Evolutionary conservation across 1,140 invertebrate genomes (phyloP).

Genomic region (Trichomalopsis sarcophagae): DNA sequence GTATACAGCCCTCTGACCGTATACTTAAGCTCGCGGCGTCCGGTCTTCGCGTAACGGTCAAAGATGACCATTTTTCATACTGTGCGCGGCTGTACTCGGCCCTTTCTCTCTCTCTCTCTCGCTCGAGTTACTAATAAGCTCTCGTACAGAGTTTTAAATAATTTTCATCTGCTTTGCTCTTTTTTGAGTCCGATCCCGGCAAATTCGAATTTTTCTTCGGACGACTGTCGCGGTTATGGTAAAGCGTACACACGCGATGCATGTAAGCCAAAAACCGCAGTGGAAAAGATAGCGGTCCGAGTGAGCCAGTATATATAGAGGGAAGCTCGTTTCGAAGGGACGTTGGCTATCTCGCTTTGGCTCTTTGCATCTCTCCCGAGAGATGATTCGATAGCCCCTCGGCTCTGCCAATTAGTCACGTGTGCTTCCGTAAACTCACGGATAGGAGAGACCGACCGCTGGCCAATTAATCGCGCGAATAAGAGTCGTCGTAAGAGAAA

Average conservation of each 20-base stretch:
- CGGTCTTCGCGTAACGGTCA: background rate
- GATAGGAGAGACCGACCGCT: background rate
- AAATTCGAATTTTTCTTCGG: background rate
- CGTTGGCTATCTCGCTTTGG: background rate
- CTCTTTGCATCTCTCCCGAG: background rate
- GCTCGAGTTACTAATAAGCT: conserved; percentile 32
- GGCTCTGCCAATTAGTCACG: conserved; percentile 28
- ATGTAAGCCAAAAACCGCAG: background rate
- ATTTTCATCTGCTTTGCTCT: background rate
- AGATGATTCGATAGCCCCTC: background rate
- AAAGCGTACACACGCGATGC: background rate
- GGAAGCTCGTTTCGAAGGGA: background rate
- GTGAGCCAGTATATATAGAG: no score
- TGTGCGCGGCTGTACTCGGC: background rate
- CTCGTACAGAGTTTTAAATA: conserved; percentile 4
- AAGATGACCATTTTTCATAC: conserved; percentile 12
- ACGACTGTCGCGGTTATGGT: no score
- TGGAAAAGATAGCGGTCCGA: background rate
- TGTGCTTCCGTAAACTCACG: background rate
- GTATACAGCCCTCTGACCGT: conserved; percentile 18
- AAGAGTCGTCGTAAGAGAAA: no score
- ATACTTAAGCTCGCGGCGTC: background rate
- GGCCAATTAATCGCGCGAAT: background rate
- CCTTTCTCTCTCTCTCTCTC: no score
- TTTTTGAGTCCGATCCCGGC: no score